A percentile compares a stretch with the other conserved stretches of the same genome.
Conservation (phyloP, 2,113 vertebrate genomes). For the Promerops cafer region DNA sequence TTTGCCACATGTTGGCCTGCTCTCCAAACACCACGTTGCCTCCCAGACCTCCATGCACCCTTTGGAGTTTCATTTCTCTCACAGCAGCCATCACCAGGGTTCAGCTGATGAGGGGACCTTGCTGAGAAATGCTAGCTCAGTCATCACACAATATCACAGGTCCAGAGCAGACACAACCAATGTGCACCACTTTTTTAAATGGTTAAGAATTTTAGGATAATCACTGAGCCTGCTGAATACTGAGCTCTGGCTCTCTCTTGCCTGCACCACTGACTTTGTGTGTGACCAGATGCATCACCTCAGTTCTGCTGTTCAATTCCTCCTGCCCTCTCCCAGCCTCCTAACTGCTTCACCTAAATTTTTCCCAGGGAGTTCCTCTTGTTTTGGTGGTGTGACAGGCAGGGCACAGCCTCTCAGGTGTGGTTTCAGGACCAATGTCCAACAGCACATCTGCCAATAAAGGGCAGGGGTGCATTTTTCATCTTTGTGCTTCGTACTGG, state of each 20-base stretch:
- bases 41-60: background rate
- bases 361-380: background rate
- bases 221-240: background rate
- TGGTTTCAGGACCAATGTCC: background rate
- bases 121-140: background rate
- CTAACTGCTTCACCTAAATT: background rate
- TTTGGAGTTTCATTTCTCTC: background rate
- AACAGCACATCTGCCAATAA: background rate
- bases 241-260: background rate
- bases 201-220: background rate
- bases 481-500: background rate
- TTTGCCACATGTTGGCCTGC: accelerated
- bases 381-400: background rate
- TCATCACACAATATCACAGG: accelerated
- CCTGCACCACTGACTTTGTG: background rate
- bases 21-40: background rate
- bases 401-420: background rate
- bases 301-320: background rate
- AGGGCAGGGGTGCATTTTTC: background rate
- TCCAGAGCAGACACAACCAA: background rate
- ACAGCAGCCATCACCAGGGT: background rate
- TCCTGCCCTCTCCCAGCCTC: background rate
- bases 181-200: background rate
- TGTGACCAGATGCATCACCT: background rate
- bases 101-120: background rate